Conservation (phyloP, 1,140 invertebrate species). For the Magallana ariakensis region DNA sequence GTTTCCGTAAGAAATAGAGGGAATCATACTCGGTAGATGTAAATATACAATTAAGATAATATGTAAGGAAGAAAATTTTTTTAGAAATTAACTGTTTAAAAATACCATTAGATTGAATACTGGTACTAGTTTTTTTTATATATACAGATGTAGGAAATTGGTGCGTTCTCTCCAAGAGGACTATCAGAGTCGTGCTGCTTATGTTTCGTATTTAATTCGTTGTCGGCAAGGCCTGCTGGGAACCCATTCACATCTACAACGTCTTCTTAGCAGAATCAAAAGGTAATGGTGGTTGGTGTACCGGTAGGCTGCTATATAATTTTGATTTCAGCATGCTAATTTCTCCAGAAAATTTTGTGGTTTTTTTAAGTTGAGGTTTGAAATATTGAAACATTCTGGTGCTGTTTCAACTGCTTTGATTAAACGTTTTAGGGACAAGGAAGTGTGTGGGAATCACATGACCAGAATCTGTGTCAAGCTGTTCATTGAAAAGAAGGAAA, state of each 20-base stretch:
- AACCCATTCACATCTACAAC: slow-evolving; percentile 89
- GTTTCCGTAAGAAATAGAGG: too few species aligned
- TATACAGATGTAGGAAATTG: slow-evolving; percentile 86
- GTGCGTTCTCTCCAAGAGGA: slow-evolving; percentile 90
- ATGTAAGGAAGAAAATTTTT: neutral
- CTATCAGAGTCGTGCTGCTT: slow-evolving; percentile 88
- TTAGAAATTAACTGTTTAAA: neutral
- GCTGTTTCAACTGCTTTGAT: too few species aligned
- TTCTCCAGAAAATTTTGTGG: too few species aligned
- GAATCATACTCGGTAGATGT: too few species aligned
- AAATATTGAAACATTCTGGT: too few species aligned
- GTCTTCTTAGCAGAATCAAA: slow-evolving; percentile 81
- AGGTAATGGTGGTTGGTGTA: slow-evolving; percentile 66
- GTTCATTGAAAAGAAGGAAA: slow-evolving; percentile 88
- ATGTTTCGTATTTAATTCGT: slow-evolving; percentile 91
- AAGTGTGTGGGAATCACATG: slow-evolving; percentile 88
- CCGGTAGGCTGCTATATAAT: too few species aligned
- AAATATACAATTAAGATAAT: too few species aligned
- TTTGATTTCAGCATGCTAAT: too few species aligned
- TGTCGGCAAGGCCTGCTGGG: slow-evolving; percentile 90
- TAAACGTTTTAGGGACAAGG: slow-evolving; percentile 84
- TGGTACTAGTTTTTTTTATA: slow-evolving; percentile 2
- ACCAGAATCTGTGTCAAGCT: slow-evolving; percentile 89
- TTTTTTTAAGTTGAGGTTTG: too few species aligned
- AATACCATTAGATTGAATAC: too few species aligned